phyloP scores from a whole-genome alignment of 2,113 vertebrate genomes.

The Psilopsiagon aymara region DNA sequence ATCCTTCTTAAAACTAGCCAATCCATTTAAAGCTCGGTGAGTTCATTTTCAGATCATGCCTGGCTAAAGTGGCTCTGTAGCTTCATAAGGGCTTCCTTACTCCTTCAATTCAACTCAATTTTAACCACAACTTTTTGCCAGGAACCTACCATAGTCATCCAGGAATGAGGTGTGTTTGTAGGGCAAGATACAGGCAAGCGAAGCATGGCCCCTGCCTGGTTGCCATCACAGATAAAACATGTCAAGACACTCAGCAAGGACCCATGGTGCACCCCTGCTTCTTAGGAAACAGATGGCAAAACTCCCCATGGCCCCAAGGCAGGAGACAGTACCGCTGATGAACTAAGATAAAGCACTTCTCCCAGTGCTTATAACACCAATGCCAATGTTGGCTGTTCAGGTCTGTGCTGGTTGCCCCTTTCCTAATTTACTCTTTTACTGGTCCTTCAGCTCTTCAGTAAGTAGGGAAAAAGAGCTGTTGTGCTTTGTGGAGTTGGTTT shows the following conservation, averaged over 20 bases:
- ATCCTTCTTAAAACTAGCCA: background rate
- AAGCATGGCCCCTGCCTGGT: background rate
- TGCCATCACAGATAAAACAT: background rate
- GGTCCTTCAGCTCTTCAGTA: background rate
- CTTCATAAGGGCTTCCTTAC: background rate
- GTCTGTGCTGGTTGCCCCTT: background rate
- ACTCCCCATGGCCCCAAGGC: accelerated
- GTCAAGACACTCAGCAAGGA: background rate
- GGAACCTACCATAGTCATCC: background rate
- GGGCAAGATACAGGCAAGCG: background rate
- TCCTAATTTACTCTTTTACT: background rate
- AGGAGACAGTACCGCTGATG: accelerated
- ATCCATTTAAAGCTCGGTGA: background rate
- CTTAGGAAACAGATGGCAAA: background rate
- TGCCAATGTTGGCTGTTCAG: background rate
- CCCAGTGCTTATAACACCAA: background rate
- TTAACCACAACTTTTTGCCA: background rate
- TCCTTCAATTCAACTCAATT: background rate
- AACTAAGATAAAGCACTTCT: background rate
- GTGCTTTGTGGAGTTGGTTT: background rate
- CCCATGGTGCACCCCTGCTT: background rate
- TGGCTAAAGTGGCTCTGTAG: background rate
- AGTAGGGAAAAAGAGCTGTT: background rate
- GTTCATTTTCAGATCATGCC: background rate
- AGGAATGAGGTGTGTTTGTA: accelerated